These are phyloP conservation scores for Cettia cetti DNA, from an alignment of 2,113 vertebrate species.

Conservation along the genomic window DNA sequence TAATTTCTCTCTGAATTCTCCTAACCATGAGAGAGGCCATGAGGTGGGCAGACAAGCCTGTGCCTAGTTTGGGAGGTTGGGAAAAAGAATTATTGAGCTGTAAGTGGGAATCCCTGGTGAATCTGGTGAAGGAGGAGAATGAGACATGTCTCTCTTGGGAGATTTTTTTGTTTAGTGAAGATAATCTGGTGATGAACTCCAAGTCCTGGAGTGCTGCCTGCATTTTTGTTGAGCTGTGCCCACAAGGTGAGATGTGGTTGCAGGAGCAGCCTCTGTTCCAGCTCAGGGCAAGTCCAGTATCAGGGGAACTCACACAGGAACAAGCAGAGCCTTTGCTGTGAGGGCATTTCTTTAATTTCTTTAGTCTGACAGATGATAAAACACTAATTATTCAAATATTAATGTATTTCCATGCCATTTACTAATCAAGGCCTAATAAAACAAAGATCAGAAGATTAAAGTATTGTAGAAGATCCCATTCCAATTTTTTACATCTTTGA, in stretches of 20 bases:
- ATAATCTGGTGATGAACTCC: neutral
- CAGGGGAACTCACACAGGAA: no score
- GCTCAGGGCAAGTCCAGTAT: neutral
- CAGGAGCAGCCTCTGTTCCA: neutral
- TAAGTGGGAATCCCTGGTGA: neutral
- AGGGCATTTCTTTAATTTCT: neutral
- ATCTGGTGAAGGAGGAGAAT: neutral
- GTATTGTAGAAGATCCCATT: neutral
- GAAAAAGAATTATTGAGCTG: neutral
- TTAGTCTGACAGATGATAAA: neutral
- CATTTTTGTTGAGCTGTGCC: neutral
- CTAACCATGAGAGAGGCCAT: neutral
- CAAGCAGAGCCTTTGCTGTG: neutral
- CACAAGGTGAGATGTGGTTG: accelerated
- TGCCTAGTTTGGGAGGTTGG: neutral
- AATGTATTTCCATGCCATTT: conserved; percentile 35
- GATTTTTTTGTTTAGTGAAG: neutral
- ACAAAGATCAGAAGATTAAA: conserved; percentile 44
- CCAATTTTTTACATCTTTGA: conserved; percentile 37
- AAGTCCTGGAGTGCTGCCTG: neutral
- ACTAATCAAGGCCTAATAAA: conserved; percentile 29
- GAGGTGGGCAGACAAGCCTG: neutral
- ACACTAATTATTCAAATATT: neutral
- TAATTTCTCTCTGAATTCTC: neutral
- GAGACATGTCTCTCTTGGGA: neutral